A percentile compares a stretch with the other conserved stretches of the same genome.
Evolutionary conservation across 2,888 invertebrate species (phyloP).

Genomic region (Lepidochitona cinerea): DNA sequence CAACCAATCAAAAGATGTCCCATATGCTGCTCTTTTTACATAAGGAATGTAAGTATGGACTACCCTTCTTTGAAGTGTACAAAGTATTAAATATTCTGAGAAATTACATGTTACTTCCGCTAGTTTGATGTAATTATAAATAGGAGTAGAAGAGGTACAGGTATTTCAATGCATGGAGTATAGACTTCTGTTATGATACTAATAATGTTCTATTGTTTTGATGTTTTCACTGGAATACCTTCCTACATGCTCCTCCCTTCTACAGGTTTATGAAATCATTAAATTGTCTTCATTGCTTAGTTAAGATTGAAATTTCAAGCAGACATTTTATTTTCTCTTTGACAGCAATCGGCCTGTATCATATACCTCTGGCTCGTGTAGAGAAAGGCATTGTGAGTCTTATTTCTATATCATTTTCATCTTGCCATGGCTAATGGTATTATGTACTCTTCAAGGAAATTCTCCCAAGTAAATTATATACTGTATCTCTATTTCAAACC

Average conservation of each 20-base stretch:
- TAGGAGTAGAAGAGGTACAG: background rate
- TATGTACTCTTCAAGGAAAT: background rate
- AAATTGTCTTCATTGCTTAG: no score
- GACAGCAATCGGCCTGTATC: slow-evolving; percentile 66
- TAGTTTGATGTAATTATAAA: background rate
- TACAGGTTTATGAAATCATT: no score
- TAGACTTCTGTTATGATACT: background rate
- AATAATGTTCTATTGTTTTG: no score
- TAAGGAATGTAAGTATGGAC: slow-evolving; percentile 56
- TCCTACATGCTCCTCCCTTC: no score
- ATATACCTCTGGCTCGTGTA: slow-evolving; percentile 55
- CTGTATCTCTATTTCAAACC: no score
- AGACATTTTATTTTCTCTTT: slow-evolving; percentile 25
- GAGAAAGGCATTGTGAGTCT: slow-evolving; percentile 58
- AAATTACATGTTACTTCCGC: no score
- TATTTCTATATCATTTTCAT: background rate
- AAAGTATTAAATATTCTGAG: no score
- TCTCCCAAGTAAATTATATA: background rate
- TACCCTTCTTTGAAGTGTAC: background rate
- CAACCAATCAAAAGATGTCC: slow-evolving; percentile 47
- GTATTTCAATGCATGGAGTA: background rate
- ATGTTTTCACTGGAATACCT: no score
- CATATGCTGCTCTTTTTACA: slow-evolving; percentile 63
- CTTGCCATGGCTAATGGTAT: background rate
- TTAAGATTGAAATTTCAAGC: no score